Percentiles rank a stretch among this genome's conserved stretches.
Conservation (phyloP, 2,888 invertebrate species). For the Epicampocera succincta region DNA sequence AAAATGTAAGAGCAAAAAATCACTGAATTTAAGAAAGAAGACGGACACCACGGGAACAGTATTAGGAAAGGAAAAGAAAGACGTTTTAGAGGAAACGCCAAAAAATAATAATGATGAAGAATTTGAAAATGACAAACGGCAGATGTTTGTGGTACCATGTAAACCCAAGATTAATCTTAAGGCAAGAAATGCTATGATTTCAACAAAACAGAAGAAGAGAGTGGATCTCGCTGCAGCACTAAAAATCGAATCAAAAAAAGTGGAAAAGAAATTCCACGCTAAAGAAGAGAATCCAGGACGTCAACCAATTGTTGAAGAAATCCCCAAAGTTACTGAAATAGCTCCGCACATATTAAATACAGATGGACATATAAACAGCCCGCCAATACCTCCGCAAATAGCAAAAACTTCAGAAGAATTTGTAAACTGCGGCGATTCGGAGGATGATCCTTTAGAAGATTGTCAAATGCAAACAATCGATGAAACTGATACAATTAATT, state of each 20-base stretch:
- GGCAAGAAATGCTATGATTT: slow-evolving; percentile 53
- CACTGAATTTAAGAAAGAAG: slow-evolving; percentile 32
- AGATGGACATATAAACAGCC: background rate
- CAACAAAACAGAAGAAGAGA: slow-evolving; percentile 50
- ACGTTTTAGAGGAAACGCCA: slow-evolving; percentile 6
- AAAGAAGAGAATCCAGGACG: slow-evolving; percentile 2
- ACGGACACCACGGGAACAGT: background rate
- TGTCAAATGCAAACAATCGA: slow-evolving; percentile 64
- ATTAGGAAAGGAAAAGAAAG: slow-evolving; percentile 29
- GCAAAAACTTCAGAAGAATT: background rate
- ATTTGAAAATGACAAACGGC: slow-evolving; percentile 1
- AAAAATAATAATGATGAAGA: slow-evolving; percentile 17
- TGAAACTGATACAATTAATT: slow-evolving; percentile 67
- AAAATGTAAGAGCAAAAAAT: slow-evolving; percentile 36
- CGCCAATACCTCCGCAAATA: background rate
- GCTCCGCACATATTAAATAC: background rate
- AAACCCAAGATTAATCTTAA: slow-evolving; percentile 60
- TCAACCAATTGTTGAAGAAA: background rate
- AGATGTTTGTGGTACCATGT: background rate
- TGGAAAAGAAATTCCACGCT: background rate
- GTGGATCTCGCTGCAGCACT: background rate
- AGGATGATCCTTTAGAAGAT: slow-evolving; percentile 68
- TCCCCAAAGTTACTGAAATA: no score
- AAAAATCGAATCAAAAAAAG: background rate
- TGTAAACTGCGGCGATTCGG: slow-evolving; percentile 51